phyloP scores from a whole-genome alignment of 2,888 invertebrate species.

The Crocallis elinguaria region DNA sequence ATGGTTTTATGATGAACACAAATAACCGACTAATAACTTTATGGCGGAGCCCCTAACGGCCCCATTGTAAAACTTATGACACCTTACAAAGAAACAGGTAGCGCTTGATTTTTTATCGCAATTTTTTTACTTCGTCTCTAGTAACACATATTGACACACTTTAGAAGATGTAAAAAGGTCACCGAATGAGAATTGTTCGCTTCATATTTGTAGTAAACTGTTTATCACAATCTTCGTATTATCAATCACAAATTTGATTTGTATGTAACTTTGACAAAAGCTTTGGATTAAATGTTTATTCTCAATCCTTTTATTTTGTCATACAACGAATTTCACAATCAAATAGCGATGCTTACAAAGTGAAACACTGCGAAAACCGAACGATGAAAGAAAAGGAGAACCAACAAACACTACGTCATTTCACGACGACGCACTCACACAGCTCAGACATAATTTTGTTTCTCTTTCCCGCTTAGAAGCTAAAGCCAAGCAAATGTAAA shows the following conservation, averaged over 20 bases:
- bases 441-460: neutral
- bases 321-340: constrained; percentile 41
- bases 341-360: constrained; percentile 53
- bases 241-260: neutral
- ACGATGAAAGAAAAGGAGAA: constrained; percentile 63
- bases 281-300: neutral
- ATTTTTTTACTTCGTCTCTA: constrained; percentile 52
- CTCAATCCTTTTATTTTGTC: constrained; percentile 9
- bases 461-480: too few relatives aligned
- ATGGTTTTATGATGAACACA: constrained; percentile 71
- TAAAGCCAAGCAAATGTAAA: too few relatives aligned
- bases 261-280: neutral
- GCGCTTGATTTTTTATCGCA: constrained; percentile 49
- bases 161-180: constrained; percentile 69
- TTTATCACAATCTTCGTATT: constrained; percentile 44
- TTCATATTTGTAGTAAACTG: constrained; percentile 50
- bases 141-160: constrained; percentile 67
- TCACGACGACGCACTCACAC: neutral
- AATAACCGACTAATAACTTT: constrained; percentile 66
- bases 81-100: constrained; percentile 64
- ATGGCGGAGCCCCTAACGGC: constrained; percentile 80
- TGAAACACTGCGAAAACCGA: constrained; percentile 72
- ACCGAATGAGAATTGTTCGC: constrained; percentile 66
- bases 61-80: constrained; percentile 75
- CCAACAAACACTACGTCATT: constrained; percentile 20